Evolutionary conservation across 2,113 vertebrate species (phyloP), one percentile per base, ranked within the genome.

Genomic region (Syrrhaptes paradoxus): DNA sequence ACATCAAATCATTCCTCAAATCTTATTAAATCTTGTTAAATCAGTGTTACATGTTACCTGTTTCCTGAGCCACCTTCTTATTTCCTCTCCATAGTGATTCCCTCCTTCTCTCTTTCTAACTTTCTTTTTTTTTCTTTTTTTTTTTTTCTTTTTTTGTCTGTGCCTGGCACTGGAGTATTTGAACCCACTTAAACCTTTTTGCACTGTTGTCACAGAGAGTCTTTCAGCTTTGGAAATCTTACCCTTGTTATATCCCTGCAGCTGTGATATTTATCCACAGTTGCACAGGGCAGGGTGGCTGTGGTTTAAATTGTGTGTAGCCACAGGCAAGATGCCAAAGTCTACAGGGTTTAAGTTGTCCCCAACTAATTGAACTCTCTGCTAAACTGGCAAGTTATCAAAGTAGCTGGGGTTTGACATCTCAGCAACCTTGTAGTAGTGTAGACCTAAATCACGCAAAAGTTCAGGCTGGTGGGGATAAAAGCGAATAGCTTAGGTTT

Each of bases 121-220:
- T 36, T 36, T 36, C 36, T 36, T 36, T 9, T 9, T 36, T 36
- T 36, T 28, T 54, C 7, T 41, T 41, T 41, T 41, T 41, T 41
- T 41, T 41, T 15, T 49, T 19, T 7, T 7, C 22, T 46, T 49
- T 85, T 80, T 88, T 61, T 41, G 9, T 3, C 82, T 77, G 13
- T 7, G 26, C 12, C 22, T 48, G 46, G 51, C 51, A 24, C 26
- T 38, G 43, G 10, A 51, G 8, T 34, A 10, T 80, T 85, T 94
- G 59, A 80, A 92, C 34, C 72, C 55, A 62, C 83, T 93, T 63
- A 77, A 84, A 94, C 22, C 34, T 88, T 91, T 92, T 86, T 86
- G 24, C 79, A 57, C 59, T 34, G 4, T 71, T 62, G 54, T 94
- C 78, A 90, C 54, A 70, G 81, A 68, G 28, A 80, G 74, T 41